Base-by-base conservation (phyloP, 1,140 invertebrate genomes). In the Cyrtorhinus lividipennis region DNA sequence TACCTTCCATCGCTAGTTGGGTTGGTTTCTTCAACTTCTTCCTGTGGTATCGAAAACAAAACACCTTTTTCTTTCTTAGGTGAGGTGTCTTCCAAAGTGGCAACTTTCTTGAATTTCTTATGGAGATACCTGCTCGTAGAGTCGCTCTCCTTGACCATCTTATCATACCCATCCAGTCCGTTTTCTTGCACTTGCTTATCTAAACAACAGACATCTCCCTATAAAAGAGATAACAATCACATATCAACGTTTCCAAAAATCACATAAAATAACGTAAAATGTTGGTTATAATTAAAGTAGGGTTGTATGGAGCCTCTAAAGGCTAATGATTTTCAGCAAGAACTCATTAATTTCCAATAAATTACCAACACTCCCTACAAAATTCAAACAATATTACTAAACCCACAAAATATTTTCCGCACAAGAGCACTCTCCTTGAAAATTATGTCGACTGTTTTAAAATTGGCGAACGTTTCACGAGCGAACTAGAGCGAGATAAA, bases 41-140 rank as follows among this genome's bases (percentile, higher is more conserved):
- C 23, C 8, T 53, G 26, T 22, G 48, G 48, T 13, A 53, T 53
- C 12, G 48, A 8, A 53, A 53, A 53, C 48, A 53, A 20, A 53
- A 53, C 48, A 13, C 20, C 12, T 22, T 53, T 53, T 22, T 53
- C 48, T 53, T 53, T 53, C 20, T 53, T 53, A 5, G 27, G 59
- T 13, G 44, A 38, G 38, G 27, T 23, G 26, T 68, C 64, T n/a
- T 67, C 64, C 27, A 64, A 48, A 53, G 64, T 85, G 66, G 86
- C 83, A 76, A 89, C 81, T 72, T 90, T 90, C 75, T 92, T 91
- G 73, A 92, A 92, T 73, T 92, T 92, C 72, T 92, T 92, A 72
- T 92, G 88, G 74, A 89, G 77, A 77, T 92, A 92, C 69, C 84
- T 87, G 48, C 5, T 15, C 48, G 48, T 13, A 67, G 82, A 80